Evolutionary conservation across 2,888 invertebrate genomes (phyloP), one percentile per base, ranked within the genome.

Genomic region (Ormyrus labotus): DNA sequence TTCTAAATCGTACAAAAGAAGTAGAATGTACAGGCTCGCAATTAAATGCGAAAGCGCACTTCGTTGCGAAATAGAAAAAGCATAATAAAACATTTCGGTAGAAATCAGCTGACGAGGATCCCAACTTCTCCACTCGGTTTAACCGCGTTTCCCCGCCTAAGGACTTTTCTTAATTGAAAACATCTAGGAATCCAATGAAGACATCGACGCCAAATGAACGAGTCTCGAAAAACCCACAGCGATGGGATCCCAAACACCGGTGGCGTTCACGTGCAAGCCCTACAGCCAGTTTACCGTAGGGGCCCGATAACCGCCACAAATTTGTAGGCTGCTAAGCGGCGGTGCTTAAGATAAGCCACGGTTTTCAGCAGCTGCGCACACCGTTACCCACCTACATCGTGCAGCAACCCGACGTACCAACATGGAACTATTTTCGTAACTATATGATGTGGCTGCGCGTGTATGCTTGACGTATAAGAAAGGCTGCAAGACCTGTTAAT

Each of bases 341-440:
- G 50, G 50, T 55, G 67, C 47, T 69, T 76, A 69, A 76, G 50
- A 60, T 77, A 77, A 70, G 45, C 8, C 45, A 8, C 45, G n/a
- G 64, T 64, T 68, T 70, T 70, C 19, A 70, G n/a, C 19, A 70
- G n/a, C n/a, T 45, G 53, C n/a, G 48, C 9, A n/a, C 34, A 34
- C 34, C 51, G 9, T 60, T 60, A 53, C 74, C 74, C 74, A 67
- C 65, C 58, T 67, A 11, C 4, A 34, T 19, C 50, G 50, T 53
- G 8, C 55, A 19, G 19, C 47, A 48, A 51, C 53, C 34, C 13
- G 19, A 47, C 13, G 10, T 65, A 67, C 65, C 58, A 65, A 57
- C 13, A n/a, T 48, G 64, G n/a, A 65, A 50, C 5, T 65, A 45
- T 65, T 73, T 73, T 61, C 71, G 61, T 19, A 64, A 48, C 50